A percentile compares a stretch with the other conserved stretches of the same genome.
These are phyloP conservation scores for Lota lota DNA, from an alignment of 2,113 vertebrate species.

Conservation along the genomic window DNA sequence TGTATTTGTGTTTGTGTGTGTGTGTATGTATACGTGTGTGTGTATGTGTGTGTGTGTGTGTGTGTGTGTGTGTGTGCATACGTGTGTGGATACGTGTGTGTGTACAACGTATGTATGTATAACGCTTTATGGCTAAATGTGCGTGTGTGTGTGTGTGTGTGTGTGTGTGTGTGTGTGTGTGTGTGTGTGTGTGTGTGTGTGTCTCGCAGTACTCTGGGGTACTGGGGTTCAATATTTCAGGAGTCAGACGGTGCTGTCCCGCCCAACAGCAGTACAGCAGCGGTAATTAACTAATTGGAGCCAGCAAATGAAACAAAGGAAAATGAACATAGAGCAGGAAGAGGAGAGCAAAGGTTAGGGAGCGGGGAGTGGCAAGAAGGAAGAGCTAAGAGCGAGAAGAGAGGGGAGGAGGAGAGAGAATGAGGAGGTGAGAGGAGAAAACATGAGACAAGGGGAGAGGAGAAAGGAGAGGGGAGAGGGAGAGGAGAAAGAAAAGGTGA, in stretches of 20 bases:
- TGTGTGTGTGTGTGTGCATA: not conserved
- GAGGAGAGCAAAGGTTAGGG: constrained; percentile 2
- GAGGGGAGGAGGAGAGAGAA: not conserved
- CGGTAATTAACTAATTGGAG: constrained; percentile 1
- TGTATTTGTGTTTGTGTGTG: not conserved
- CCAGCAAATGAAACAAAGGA: constrained; percentile 11
- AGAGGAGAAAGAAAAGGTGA: too few relatives aligned
- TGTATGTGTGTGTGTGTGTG: not conserved
- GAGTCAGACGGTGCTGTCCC: not conserved
- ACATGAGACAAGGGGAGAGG: too few relatives aligned
- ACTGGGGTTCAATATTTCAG: not conserved
- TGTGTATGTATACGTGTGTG: constrained; percentile 15
- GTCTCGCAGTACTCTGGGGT: not conserved
- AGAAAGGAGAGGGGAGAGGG: too few relatives aligned
- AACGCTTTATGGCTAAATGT: not conserved
- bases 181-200: constrained; percentile 16
- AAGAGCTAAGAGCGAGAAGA: constrained; percentile 7
- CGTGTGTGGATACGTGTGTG: too few relatives aligned
- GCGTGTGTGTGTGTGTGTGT: not conserved
- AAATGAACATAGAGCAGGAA: not conserved
- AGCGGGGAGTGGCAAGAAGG: not conserved
- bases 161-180: constrained; percentile 8
- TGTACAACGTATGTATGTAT: too few relatives aligned
- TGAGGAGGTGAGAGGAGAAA: not conserved
- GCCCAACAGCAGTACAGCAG: not conserved